Evolutionary conservation across 2,113 vertebrate species (phyloP), one percentile per base, ranked within the genome.

Genomic region (Channa argus): DNA sequence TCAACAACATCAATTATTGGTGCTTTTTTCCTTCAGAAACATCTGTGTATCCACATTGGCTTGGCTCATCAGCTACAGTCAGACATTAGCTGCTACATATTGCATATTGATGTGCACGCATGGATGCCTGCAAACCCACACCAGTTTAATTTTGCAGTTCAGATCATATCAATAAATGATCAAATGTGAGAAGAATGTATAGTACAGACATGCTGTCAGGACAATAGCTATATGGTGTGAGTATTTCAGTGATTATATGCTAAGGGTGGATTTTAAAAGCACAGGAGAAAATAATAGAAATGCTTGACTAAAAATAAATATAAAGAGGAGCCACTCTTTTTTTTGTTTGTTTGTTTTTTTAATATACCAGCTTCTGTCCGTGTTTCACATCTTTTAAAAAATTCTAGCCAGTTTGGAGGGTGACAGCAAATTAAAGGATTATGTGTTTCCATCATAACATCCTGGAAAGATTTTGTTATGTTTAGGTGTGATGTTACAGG

Each of bases 1-100:
- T 86, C 65, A 62, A 68, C 67, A 46, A 36, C 73, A 88, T 90
- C 53, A 91, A 91, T 84, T 90, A 88, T 90, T 85, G 41, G 73
- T 75, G 62, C 39, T 50, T 71, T 63, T 41, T 56, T 63, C 67
- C 61, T 66, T 72, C 52, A 56, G 60, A 80, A 89, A 78, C 74
- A 86, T 80, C 71, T 84, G 88, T 69, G 58, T 71, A 51, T 72
- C 37, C 39, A 65, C 70, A 24, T 49, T 45, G 70, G 56, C 55
- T 77, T 62, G 24, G 59, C 53, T 74, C 7, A 44, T 87, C 64
- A 71, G 36, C 39, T 47, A 8, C 37, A 74, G 63, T 79, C 61
- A 74, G 68, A 70, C 38, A 49, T 14, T 2, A 50, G 5, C 45
- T 66, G 53, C 41, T 50, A 58, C 70, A 77, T 69, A 64, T 66